Base-by-base conservation (phyloP, 2,113 vertebrate genomes). In the Stigmatopora nigra region DNA sequence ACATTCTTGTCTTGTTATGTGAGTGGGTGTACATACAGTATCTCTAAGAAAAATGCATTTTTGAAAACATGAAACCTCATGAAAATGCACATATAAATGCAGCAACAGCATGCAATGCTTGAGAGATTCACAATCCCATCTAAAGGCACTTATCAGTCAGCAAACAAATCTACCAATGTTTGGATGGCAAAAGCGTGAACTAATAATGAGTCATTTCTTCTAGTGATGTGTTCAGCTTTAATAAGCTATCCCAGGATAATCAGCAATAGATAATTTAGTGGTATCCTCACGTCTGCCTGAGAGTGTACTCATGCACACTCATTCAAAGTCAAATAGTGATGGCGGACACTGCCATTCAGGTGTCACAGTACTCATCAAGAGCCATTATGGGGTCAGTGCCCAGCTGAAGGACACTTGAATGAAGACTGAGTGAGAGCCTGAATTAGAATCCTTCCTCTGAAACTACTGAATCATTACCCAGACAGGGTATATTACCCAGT, bases 321-420 rank as follows among this genome's bases (percentile, higher is more conserved):
- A 16, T 20, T 53, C 19, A 22, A 56, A 16, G 53, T 56, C 13
- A 56, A 22, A 16, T 56, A 31, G 12, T 31, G 53, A 56, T 56
- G 53, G 53, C 4, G 13, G 22, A 56, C 53, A 25, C 22, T 56
- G 22, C 9, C 25, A 56, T 13, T 56, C 22, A 25, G 22, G 22
- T 56, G 53, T 56, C 53, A 55, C 53, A 55, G 22, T 25, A 15
- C 22, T 55, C 53, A 55, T 55, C 22, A 55, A 13, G 53, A 55
- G 22, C 20, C 22, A 56, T 56, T 56, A 56, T 9, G 53, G 53
- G 22, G 53, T 56, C 53, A 56, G 2, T 56, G 53, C 5, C 22
- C 6, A 31, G 22, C 53, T 56, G 53, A 31, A 56, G 53, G 53
- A 31, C 53, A 56, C 53, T 56, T 56, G 53, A 35, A 31, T 31